A percentile compares a stretch with the other conserved stretches of the same genome.
These are phyloP conservation scores for Dasyprocta punctata DNA, from an alignment of 2,113 vertebrate species.

Conservation along the genomic window DNA sequence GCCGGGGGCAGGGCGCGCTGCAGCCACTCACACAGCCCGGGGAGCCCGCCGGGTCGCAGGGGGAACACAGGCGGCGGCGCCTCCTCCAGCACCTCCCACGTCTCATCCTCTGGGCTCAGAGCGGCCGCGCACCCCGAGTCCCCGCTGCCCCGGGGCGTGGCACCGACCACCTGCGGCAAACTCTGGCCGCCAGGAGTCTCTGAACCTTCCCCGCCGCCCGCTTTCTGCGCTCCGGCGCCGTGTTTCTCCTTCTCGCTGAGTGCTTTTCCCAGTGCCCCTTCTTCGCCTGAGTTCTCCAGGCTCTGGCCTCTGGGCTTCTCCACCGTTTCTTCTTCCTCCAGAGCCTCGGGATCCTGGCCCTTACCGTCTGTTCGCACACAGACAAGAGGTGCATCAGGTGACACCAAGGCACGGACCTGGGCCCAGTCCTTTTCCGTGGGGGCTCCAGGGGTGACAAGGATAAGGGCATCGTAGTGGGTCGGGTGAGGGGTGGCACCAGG, in stretches of 20 bases:
- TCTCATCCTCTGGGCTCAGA: conserved; percentile 56
- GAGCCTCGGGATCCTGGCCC: conserved; percentile 55
- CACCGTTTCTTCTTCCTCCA: conserved; percentile 45
- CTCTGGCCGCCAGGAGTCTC: conserved; percentile 46
- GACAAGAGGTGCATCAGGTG: conserved; percentile 75
- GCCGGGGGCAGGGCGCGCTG: conserved; percentile 55
- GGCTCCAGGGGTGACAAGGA: conserved; percentile 81
- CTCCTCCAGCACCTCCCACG: conserved; percentile 74
- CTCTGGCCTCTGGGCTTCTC: background rate
- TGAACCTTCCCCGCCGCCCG: conserved; percentile 55
- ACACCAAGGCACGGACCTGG: conserved; percentile 76
- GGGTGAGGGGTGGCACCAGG: conserved; percentile 32
- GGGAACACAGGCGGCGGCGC: conserved; percentile 70
- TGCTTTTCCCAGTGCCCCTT: background rate
- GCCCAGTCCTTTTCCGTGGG: conserved; percentile 76
- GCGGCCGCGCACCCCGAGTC: rapidly evolving
- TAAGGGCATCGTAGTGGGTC: conserved; percentile 82
- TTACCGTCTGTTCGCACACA: conserved; percentile 79
- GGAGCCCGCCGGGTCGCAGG: conserved; percentile 68
- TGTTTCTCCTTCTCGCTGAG: conserved; percentile 35
- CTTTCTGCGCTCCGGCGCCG: conserved; percentile 69
- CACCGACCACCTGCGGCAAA: background rate
- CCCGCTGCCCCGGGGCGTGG: background rate
- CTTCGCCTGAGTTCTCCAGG: background rate
- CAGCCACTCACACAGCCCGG: conserved; percentile 69